Evolutionary conservation across 2,113 vertebrate species (phyloP).

Genomic region (Dromiciops gliroides): DNA sequence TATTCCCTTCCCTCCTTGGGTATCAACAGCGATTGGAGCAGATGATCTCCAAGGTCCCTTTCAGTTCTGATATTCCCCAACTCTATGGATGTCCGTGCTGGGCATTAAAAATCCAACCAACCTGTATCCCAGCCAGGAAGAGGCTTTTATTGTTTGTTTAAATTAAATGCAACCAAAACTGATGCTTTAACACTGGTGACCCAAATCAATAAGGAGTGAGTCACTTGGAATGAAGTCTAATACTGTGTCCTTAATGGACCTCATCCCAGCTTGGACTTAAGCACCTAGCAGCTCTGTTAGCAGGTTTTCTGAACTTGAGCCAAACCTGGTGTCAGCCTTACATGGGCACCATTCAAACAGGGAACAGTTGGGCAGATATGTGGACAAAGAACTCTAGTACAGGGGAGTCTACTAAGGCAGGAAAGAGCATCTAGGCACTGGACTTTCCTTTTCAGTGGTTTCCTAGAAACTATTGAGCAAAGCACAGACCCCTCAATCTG

Average conservation of each 20-base stretch:
- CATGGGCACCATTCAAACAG: not conserved
- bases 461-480: not conserved
- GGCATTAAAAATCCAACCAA: constrained; percentile 28
- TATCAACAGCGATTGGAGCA: not conserved
- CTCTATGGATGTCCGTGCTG: not conserved
- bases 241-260: constrained; percentile 20
- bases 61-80: not conserved
- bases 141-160: constrained; percentile 61
- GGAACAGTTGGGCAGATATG: not conserved
- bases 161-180: constrained; percentile 61
- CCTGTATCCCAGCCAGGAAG: not conserved
- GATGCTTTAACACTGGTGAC: constrained; percentile 27
- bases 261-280: not conserved
- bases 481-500: not conserved
- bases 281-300: not conserved
- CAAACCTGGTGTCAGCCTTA: not conserved
- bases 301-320: rapidly evolving
- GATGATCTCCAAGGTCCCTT: not conserved
- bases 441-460: not conserved
- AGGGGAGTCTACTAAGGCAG: too few species aligned
- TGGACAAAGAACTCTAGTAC: not conserved
- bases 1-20: not conserved
- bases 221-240: constrained; percentile 46
- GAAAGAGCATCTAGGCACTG: not conserved
- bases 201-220: constrained; percentile 26